phyloP scores from a whole-genome alignment of 2,113 vertebrate species.

The Lynx canadensis region DNA sequence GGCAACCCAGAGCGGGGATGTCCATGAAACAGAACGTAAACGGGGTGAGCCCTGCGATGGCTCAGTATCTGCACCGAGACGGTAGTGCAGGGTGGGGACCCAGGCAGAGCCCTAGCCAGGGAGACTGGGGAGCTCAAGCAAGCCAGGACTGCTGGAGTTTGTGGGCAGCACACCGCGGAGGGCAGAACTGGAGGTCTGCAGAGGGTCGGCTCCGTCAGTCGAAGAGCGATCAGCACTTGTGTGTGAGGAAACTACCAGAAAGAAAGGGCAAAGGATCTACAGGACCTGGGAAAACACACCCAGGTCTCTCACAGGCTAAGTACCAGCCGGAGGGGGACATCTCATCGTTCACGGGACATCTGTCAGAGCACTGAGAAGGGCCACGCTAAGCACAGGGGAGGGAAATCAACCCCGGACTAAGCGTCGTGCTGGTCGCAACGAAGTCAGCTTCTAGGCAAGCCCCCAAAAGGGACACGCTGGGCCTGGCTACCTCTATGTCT shows the following conservation, averaged over 20 bases:
- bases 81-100: too few relatives aligned
- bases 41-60: background rate
- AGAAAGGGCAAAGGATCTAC: background rate
- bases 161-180: background rate
- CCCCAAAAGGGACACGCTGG: background rate
- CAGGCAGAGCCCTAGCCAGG: accelerated
- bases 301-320: background rate
- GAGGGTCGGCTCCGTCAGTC: accelerated
- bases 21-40: too few relatives aligned
- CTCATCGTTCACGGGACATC: accelerated
- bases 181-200: background rate
- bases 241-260: background rate
- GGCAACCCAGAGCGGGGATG: background rate
- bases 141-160: accelerated
- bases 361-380: background rate
- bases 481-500: background rate
- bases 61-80: background rate
- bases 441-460: background rate
- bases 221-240: background rate
- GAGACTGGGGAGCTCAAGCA: background rate
- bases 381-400: accelerated
- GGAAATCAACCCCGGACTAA: too few relatives aligned
- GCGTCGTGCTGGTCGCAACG: accelerated
- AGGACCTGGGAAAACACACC: background rate
- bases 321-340: accelerated